Conservation (phyloP, 2,888 invertebrate species). For the Polydrusus pterygomalis region DNA sequence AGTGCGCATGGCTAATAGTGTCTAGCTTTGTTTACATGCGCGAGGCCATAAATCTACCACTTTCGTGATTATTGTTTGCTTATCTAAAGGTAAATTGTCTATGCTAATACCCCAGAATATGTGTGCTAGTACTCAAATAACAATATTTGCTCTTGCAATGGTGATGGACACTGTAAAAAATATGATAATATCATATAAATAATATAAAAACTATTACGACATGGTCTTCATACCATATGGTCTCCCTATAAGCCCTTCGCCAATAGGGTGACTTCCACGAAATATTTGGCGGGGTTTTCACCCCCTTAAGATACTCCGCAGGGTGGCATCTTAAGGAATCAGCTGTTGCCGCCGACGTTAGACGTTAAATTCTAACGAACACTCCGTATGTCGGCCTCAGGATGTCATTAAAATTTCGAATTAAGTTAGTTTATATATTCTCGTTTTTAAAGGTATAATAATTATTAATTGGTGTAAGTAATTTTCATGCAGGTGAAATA, state of each 20-base stretch:
- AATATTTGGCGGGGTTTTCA: slow-evolving; percentile 38
- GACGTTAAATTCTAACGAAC: slow-evolving; percentile 47
- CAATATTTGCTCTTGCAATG: too few relatives aligned
- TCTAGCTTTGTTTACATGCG: too few relatives aligned
- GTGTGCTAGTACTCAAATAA: too few relatives aligned
- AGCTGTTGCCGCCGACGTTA: slow-evolving; percentile 44
- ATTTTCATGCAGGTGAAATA: slow-evolving; percentile 50
- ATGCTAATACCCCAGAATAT: too few relatives aligned
- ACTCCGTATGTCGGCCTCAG: slow-evolving; percentile 51
- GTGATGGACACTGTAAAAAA: too few relatives aligned
- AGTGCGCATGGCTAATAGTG: too few relatives aligned
- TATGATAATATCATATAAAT: not conserved
- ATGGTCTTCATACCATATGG: slow-evolving; percentile 11
- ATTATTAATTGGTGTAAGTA: slow-evolving; percentile 43
- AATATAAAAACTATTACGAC: not conserved
- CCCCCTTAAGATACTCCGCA: slow-evolving; percentile 39
- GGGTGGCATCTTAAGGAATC: slow-evolving; percentile 51
- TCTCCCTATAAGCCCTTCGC: not conserved
- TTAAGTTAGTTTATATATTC: slow-evolving; percentile 55
- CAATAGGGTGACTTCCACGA: slow-evolving; percentile 19
- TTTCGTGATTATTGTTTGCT: too few relatives aligned
- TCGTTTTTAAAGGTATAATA: slow-evolving; percentile 37
- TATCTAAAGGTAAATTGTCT: too few relatives aligned
- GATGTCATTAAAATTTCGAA: slow-evolving; percentile 66
- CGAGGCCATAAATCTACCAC: too few relatives aligned